Conservation (phyloP, 2,113 vertebrate genomes). For the Hucho hucho region DNA sequence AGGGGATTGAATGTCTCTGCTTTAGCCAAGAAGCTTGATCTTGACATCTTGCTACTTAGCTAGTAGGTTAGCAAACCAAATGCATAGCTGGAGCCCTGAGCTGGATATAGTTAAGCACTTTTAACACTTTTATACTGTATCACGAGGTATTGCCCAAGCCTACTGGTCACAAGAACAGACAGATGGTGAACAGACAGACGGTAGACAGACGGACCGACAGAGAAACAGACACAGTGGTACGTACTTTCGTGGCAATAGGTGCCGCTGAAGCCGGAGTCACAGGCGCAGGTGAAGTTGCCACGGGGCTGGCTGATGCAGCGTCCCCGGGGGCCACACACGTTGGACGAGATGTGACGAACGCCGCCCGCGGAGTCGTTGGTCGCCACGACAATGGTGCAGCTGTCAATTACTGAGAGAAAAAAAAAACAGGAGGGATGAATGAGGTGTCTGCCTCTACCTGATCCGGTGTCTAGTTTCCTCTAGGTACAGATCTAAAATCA, state of each 20-base stretch:
- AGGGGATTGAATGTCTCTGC: no score
- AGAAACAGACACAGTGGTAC: conserved; percentile 39
- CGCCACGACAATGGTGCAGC: conserved; percentile 87
- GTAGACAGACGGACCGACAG: background rate
- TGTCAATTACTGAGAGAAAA: conserved; percentile 83
- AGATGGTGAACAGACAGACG: background rate
- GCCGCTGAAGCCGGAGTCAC: conserved; percentile 90
- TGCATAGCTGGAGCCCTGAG: no score
- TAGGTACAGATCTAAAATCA: no score
- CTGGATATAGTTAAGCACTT: no score
- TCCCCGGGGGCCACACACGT: conserved; percentile 88
- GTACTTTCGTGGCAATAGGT: conserved; percentile 96
- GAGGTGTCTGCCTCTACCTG: background rate
- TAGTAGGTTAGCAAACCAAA: no score
- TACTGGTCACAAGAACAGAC: background rate
- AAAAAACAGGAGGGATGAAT: background rate
- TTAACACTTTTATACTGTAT: no score
- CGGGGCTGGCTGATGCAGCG: conserved; percentile 84
- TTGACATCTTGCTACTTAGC: no score
- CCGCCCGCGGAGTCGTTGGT: conserved; percentile 75
- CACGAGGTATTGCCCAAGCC: no score
- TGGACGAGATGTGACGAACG: conserved; percentile 77
- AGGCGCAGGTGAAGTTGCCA: conserved; percentile 92
- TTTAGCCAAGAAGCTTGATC: no score
- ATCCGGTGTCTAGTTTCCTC: no score